Evolutionary conservation across 2,888 invertebrate genomes (phyloP).

Genomic region (Cantharis nigra): DNA sequence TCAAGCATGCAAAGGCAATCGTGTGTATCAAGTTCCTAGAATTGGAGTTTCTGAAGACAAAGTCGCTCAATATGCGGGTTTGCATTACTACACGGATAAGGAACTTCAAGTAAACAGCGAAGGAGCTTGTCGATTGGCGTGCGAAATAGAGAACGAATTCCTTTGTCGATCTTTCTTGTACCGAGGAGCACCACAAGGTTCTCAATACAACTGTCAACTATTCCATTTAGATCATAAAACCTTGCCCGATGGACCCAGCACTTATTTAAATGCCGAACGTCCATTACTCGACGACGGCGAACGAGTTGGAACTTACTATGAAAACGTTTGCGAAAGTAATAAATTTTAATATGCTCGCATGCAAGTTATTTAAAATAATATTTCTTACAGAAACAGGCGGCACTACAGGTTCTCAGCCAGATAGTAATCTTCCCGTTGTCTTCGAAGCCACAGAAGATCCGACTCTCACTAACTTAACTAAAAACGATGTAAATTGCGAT

Average conservation of each 20-base stretch:
- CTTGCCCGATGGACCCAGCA: conserved; percentile 88
- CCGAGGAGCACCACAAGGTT: conserved; percentile 67
- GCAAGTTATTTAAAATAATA: not conserved
- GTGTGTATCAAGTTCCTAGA: conserved; percentile 79
- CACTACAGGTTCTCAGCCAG: conserved; percentile 50
- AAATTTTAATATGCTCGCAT: conserved; percentile 13
- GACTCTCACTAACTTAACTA: conserved; percentile 72
- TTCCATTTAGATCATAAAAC: conserved; percentile 93
- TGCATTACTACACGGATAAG: conserved; percentile 93
- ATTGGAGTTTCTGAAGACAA: conserved; percentile 91
- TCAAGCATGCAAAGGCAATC: conserved; percentile 84
- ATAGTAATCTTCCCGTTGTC: conserved; percentile 72
- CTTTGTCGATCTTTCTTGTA: conserved; percentile 84
- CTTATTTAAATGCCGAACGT: conserved; percentile 86
- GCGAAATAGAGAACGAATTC: conserved; percentile 92
- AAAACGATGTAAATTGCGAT: conserved; percentile 86
- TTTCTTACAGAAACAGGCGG: conserved; percentile 12
- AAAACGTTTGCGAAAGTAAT: conserved; percentile 90
- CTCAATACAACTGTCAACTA: conserved; percentile 87
- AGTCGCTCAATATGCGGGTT: conserved; percentile 87
- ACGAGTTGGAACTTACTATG: conserved; percentile 86
- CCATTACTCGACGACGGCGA: conserved; percentile 91
- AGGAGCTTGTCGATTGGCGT: conserved; percentile 85
- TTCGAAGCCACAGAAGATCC: conserved; percentile 80
- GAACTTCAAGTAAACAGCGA: conserved; percentile 89